Evolutionary conservation across 1,140 invertebrate species (phyloP), one percentile per base, ranked within the genome.

Genomic region (Panulirus ornatus): DNA sequence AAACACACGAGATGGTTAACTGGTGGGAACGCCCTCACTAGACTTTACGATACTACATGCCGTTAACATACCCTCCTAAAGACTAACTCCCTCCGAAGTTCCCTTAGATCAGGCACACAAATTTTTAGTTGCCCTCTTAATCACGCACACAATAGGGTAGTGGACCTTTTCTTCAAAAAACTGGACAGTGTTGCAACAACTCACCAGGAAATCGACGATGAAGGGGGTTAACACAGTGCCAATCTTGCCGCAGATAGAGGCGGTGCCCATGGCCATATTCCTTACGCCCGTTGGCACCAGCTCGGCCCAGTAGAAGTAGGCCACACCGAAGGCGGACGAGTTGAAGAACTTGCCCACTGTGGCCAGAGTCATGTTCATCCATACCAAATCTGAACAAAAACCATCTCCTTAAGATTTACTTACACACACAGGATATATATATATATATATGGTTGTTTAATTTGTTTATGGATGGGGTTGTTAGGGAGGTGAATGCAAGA

Each of bases 291-390:
- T 98, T 1, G 97, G 97, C 92, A 97, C 97, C 93, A 97, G 96
- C 94, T 98, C 97, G 2, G 96, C 96, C 2, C 97, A 96, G 93
- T 97, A 97, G 70, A 97, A 95, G 92, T 97, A 97, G 44, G 97
- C 95, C 1, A 97, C 95, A 42, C 96, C 96, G 93, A 97, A 98
- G 9, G 96, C 96, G 0, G 96, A 95, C 0, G 97, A 97, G 81
- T 97, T 97, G 22, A 96, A 96, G 92, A 98, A 94, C 94, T 98
- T 98, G 11, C 96, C 97, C 70, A 96, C 93, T 96, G 98, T 97
- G 9, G 96, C 96, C 66, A 96, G 95, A 1, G 87, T 75, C 66
- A 73, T 22, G 66, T 89, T 89, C 2, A 89, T 1, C 79, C 78
- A 82, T 8, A 89, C 87, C 42, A 44, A 16, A 0, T 89, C 87